Evolutionary conservation across 2,797 vertebrate species (phyloP).

Genomic region (Anableps anableps): DNA sequence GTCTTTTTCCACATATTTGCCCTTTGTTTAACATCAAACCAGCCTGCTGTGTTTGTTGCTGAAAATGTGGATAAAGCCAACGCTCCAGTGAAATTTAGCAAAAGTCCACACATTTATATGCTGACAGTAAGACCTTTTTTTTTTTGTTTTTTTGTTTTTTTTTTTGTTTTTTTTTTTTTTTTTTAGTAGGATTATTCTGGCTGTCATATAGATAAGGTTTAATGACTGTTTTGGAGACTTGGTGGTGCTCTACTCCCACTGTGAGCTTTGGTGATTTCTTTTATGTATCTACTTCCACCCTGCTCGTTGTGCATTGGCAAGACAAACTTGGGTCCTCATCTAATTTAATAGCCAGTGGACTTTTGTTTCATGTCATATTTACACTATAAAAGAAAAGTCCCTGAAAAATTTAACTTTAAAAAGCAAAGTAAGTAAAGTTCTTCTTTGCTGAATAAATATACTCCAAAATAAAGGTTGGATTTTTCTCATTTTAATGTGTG

Average conservation of each 20-base stretch:
- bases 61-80: too few species aligned
- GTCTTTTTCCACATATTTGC: background rate
- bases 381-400: background rate
- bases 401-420: background rate
- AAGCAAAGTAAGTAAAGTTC: background rate
- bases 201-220: background rate
- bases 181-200: too few species aligned
- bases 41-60: too few species aligned
- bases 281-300: background rate
- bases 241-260: background rate
- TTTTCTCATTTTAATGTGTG: background rate
- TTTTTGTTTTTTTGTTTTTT: too few species aligned
- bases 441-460: background rate
- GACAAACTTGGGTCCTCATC: background rate
- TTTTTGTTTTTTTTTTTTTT: too few species aligned
- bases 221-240: background rate
- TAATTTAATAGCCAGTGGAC: background rate
- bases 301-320: background rate
- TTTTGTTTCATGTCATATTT: background rate
- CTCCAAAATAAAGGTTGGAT: background rate
- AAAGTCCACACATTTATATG: background rate
- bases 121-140: too few species aligned
- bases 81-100: background rate
- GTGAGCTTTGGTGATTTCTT: background rate
- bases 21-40: background rate